Evolutionary conservation across 2,797 vertebrate species (phyloP).

Genomic region (Gymnothorax reevesii): DNA sequence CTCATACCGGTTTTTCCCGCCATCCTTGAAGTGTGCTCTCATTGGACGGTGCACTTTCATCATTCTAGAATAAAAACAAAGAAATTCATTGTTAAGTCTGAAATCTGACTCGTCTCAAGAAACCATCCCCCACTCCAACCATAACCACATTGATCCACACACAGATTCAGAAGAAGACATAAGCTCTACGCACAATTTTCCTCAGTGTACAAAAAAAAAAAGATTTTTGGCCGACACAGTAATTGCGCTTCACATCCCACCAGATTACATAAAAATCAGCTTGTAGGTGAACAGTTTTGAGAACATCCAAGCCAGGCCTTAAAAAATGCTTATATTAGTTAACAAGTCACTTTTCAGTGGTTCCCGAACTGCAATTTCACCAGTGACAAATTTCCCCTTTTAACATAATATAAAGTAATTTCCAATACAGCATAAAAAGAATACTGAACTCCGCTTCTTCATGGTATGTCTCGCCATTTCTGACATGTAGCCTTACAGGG

Average conservation of each 20-base stretch:
- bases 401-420: no score
- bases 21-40: slow-evolving; percentile 53
- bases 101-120: background rate
- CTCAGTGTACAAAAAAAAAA: background rate
- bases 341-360: no score
- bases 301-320: no score
- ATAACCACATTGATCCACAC: background rate
- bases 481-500: no score
- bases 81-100: background rate
- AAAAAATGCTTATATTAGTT: no score
- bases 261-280: background rate
- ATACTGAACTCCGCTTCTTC: no score
- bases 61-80: slow-evolving; percentile 25
- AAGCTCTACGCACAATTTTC: background rate
- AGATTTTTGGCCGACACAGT: background rate
- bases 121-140: background rate
- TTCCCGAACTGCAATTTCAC: no score
- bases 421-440: no score
- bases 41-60: slow-evolving; percentile 63
- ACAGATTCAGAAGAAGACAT: background rate
- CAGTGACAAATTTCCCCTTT: no score
- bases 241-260: background rate
- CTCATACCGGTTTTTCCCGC: slow-evolving; percentile 71
- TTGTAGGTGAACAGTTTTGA: background rate
- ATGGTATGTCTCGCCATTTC: no score